phyloP scores from a whole-genome alignment of 92 coral and sea anemone genomes.

The Diadumene lineata region DNA sequence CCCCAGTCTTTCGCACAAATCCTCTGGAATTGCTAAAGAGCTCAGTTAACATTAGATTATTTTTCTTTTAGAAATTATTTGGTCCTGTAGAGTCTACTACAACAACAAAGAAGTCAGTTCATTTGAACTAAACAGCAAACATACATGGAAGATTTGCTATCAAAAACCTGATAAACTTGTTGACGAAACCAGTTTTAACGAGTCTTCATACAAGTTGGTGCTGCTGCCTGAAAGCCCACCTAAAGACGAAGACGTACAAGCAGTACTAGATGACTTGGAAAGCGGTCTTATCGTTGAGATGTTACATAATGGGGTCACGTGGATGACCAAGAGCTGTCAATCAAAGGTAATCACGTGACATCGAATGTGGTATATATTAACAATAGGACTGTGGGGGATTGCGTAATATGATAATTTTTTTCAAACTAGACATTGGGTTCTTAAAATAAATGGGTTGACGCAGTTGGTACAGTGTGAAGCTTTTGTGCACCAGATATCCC shows the following conservation, averaged over 20 bases:
- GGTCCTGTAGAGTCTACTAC: constrained; percentile 53
- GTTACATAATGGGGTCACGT: constrained; percentile 51
- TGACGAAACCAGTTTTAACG: constrained; percentile 21
- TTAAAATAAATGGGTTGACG: no score
- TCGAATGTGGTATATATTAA: no score
- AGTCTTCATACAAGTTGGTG: constrained; percentile 50
- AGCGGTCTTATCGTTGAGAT: constrained; percentile 73
- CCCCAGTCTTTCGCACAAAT: no score
- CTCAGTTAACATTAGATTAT: background rate
- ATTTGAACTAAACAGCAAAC: constrained; percentile 43
- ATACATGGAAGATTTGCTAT: constrained; percentile 51
- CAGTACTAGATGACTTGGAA: constrained; percentile 55
- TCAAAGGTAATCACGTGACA: constrained; percentile 47
- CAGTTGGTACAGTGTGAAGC: no score
- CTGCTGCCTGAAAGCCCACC: constrained; percentile 47
- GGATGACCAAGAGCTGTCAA: constrained; percentile 57
- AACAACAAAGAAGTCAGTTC: constrained; percentile 42
- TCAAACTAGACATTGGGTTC: no score
- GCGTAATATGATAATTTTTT: no score
- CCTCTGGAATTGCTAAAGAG: no score
- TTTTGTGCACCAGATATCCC: no score
- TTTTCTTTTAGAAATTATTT: constrained; percentile 22
- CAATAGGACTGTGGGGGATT: no score
- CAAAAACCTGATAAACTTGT: constrained; percentile 41
- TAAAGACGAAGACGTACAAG: constrained; percentile 38